Evolutionary conservation across 2,797 vertebrate genomes (phyloP), one percentile per base, ranked within the genome.

Genomic region (Lerista edwardsae): DNA sequence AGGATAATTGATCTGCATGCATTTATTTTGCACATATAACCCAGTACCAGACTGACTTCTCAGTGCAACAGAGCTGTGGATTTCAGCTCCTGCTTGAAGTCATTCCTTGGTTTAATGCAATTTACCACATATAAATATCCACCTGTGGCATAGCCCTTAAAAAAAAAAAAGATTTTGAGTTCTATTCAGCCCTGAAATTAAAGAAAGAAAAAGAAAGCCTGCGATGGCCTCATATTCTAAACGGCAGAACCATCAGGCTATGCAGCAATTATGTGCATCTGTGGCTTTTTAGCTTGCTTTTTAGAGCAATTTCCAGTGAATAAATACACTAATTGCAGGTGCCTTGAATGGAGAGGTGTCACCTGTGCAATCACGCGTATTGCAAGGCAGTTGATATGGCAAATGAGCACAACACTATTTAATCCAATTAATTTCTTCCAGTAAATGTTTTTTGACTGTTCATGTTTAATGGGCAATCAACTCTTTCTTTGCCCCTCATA

Each of bases 371-470:
- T 79, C 31, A 44, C 23, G 51, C 47, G 68, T 23, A 25, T 86
- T 90, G 83, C 69, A 75, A 67, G 68, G 36, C 39, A 44, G 17
- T 65, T 74, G 3, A 17, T 51, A 27, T 86, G 85, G 74, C 21
- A 59, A 85, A 71, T 67, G 6, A 10, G 23, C 55, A 17, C 71
- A 75, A 0, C 0, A 39, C 0, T 1, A 12, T 80, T 72, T 75
- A 77, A 71, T 86, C 64, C 34, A 73, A 65, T 64, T 73, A 79
- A 79, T 84, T 72, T 65, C 67, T 55, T 65, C 39, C 31, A 67
- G 72, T 79, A 75, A 41, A 73, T 41, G 27, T 67, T 61, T 85
- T 79, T 74, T 41, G 47, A 85, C 34, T 57, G 44, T 68, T 74
- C 44, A 39, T 74, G 27, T 64, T 71, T 55, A 84, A 73, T 55